Evolutionary conservation across 1,140 invertebrate genomes (phyloP).

Genomic region (Papilio dardanus): DNA sequence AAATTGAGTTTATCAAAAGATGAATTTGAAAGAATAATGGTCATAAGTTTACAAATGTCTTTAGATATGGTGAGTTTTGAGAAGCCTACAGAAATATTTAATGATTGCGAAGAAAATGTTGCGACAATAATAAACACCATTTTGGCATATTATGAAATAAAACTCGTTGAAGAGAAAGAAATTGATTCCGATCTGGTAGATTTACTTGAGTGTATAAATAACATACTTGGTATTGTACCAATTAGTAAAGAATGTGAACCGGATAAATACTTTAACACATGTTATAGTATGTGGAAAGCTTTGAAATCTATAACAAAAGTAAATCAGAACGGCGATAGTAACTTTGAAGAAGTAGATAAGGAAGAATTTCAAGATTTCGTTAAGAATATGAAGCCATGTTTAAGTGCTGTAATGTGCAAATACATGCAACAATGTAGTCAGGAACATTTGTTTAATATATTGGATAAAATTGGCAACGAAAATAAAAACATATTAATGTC

Average conservation of each 20-base stretch:
- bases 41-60: conserved; percentile 70
- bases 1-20: conserved; percentile 58
- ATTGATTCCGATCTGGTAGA: conserved; percentile 72
- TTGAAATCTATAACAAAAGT: conserved; percentile 52
- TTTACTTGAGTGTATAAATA: conserved; percentile 67
- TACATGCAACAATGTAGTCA: conserved; percentile 64
- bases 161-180: conserved; percentile 66
- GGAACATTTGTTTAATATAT: conserved; percentile 51
- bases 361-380: conserved; percentile 61
- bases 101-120: conserved; percentile 56
- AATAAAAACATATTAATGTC: conserved; percentile 60
- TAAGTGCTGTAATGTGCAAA: conserved; percentile 57
- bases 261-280: conserved; percentile 56
- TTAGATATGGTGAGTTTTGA: conserved; percentile 69
- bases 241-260: conserved; percentile 50
- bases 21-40: conserved; percentile 69
- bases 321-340: conserved; percentile 53
- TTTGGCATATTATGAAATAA: conserved; percentile 68
- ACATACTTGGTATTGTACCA: conserved; percentile 56
- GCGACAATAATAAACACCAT: conserved; percentile 59
- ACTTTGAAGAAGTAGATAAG: conserved; percentile 66
- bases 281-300: conserved; percentile 65
- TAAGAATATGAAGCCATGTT: conserved; percentile 56
- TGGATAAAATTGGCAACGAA: conserved; percentile 56
- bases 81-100: conserved; percentile 58